Conservation (phyloP, 2,888 invertebrate species). For the Pollenia angustigena region DNA sequence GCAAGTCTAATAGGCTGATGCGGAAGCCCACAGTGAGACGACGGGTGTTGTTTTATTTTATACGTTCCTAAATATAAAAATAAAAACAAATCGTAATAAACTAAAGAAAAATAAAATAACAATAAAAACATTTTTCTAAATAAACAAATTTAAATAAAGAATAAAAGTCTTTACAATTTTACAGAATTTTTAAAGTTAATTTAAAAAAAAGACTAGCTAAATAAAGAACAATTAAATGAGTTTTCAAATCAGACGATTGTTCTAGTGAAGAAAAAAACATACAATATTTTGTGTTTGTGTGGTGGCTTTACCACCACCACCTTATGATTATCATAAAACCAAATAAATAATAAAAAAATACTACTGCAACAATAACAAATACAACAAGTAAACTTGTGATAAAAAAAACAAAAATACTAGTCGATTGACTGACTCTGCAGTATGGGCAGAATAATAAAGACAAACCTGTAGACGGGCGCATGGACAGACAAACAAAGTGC, state of each 20-base stretch:
- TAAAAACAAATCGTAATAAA: slow-evolving; percentile 29
- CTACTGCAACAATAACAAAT: slow-evolving; percentile 3
- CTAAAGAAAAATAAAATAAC: neutral
- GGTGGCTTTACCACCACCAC: neutral
- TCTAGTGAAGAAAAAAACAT: slow-evolving; percentile 6
- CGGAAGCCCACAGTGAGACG: slow-evolving; percentile 60
- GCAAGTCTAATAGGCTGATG: slow-evolving; percentile 61
- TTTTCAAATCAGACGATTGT: slow-evolving; percentile 27
- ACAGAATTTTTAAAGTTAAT: neutral
- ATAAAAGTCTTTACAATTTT: slow-evolving; percentile 28
- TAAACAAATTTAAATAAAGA: slow-evolving; percentile 5
- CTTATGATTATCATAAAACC: slow-evolving; percentile 35
- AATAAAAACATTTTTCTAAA: neutral
- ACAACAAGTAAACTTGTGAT: slow-evolving; percentile 27
- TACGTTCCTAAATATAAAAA: slow-evolving; percentile 44
- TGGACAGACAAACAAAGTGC: slow-evolving; percentile 13
- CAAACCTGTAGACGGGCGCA: slow-evolving; percentile 14
- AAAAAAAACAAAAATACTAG: slow-evolving; percentile 33
- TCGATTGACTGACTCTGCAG: neutral
- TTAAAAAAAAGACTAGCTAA: slow-evolving; percentile 10
- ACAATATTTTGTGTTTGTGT: neutral
- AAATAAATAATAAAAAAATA: slow-evolving; percentile 15
- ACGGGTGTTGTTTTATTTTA: slow-evolving; percentile 45
- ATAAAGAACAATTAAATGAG: slow-evolving; percentile 15
- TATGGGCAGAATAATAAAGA: slow-evolving; percentile 5